phyloP scores from a whole-genome alignment of 2,888 invertebrate genomes.

The Sesia bembeciformis region DNA sequence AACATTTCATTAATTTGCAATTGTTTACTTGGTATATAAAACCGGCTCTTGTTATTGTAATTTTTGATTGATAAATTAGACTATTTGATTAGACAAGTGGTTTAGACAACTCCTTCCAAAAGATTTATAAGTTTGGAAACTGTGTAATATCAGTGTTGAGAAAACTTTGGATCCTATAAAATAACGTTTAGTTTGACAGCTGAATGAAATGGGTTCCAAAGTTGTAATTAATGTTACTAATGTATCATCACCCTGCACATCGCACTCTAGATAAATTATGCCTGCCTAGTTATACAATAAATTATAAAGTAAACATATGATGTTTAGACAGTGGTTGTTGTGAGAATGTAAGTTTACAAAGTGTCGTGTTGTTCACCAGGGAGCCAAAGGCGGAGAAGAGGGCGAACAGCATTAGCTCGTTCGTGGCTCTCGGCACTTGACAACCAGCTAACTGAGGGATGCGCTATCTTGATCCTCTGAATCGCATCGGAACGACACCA shows the following conservation, averaged over 20 bases:
- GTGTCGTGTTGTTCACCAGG: conserved; percentile 52
- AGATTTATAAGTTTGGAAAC: background rate
- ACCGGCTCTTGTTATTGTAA: too few relatives aligned
- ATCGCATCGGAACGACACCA: conserved; percentile 40
- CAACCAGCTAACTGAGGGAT: conserved; percentile 76
- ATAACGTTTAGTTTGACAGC: conserved; percentile 6
- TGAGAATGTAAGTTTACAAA: background rate
- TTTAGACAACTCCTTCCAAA: too few relatives aligned
- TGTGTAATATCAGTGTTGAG: conserved; percentile 1
- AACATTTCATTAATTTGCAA: too few relatives aligned
- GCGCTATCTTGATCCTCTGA: conserved; percentile 60
- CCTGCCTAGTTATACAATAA: conserved; percentile 1
- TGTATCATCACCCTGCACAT: conserved; percentile 55
- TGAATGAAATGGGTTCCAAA: conserved; percentile 22
- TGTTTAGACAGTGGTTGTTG: background rate
- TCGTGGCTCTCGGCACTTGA: conserved; percentile 83
- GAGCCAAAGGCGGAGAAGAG: conserved; percentile 90
- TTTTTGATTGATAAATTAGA: too few relatives aligned
- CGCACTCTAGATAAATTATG: conserved; percentile 22
- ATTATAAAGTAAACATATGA: too few relatives aligned
- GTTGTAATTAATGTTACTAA: conserved; percentile 21
- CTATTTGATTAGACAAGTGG: too few relatives aligned
- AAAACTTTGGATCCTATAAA: conserved; percentile 14
- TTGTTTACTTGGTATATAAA: too few relatives aligned
- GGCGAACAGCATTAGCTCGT: conserved; percentile 89